phyloP scores from a whole-genome alignment of 2,888 invertebrate species.

The Griposia aprilina region DNA sequence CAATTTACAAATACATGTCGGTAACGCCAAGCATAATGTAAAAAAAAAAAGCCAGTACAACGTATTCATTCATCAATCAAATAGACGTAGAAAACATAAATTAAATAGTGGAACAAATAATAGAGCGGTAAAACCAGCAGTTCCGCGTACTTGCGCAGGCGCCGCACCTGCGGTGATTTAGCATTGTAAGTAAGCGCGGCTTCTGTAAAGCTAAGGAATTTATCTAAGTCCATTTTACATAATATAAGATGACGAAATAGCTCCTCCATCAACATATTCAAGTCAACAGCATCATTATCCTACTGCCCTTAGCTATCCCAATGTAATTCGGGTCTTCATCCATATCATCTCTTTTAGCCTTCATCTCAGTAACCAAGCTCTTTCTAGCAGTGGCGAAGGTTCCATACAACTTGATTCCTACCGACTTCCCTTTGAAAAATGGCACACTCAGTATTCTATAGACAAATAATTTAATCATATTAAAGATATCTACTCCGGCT shows the following conservation, averaged over 20 bases:
- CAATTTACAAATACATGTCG: not conserved
- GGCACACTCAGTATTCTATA: too few relatives aligned
- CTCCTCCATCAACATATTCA: not conserved
- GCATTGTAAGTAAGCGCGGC: not conserved
- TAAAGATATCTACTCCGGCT: too few relatives aligned
- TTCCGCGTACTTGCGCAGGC: constrained; percentile 41
- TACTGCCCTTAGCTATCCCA: too few relatives aligned
- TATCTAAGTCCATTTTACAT: not conserved
- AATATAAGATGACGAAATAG: not conserved
- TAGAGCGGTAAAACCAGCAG: constrained; percentile 36
- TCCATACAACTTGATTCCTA: too few relatives aligned
- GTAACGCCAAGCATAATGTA: not conserved
- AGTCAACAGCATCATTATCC: not conserved
- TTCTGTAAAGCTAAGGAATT: not conserved
- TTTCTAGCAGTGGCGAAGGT: too few relatives aligned
- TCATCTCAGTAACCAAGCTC: not conserved
- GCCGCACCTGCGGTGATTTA: constrained; percentile 14
- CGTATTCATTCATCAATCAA: constrained; percentile 16
- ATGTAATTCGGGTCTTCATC: not conserved
- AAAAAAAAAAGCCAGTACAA: not conserved
- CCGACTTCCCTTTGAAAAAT: too few relatives aligned
- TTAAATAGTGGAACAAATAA: constrained; percentile 22
- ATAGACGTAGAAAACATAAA: constrained; percentile 19
- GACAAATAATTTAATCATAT: too few relatives aligned
- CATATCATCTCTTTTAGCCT: not conserved